These are phyloP conservation scores for Hycleus cichorii DNA, from an alignment of 1,140 invertebrate species.

Conservation along the genomic window DNA sequence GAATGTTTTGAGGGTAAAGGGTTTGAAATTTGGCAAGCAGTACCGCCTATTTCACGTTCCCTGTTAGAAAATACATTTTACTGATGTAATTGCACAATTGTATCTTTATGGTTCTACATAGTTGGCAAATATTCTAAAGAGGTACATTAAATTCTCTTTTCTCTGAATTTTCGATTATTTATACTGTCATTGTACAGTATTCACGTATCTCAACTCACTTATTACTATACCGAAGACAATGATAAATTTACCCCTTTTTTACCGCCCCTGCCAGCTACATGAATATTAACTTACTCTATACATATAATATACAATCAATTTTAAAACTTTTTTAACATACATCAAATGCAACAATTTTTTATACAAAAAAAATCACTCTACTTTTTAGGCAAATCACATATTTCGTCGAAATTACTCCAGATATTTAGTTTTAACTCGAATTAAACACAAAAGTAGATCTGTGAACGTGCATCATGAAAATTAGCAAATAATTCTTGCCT, in stretches of 20 bases:
- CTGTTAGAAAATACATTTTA: constrained; percentile 13
- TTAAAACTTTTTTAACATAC: too few species aligned
- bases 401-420: too few species aligned
- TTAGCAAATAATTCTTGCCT: too few species aligned
- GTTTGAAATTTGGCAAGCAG: constrained; percentile 13
- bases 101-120: constrained; percentile 15
- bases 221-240: constrained; percentile 6
- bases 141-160: constrained; percentile 21
- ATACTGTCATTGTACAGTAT: constrained; percentile 6
- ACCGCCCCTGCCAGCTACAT: too few species aligned
- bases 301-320: too few species aligned
- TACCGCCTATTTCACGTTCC: constrained; percentile 9
- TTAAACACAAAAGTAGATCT: too few species aligned
- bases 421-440: too few species aligned
- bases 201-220: constrained; percentile 10
- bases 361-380: too few species aligned
- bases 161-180: constrained; percentile 19
- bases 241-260: constrained; percentile 8
- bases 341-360: too few species aligned
- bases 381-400: too few species aligned
- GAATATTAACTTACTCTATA: too few species aligned
- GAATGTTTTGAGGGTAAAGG: not conserved
- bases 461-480: too few species aligned
- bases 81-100: constrained; percentile 8
- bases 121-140: constrained; percentile 21